Conservation (phyloP, 2,888 invertebrate species). For the Erebia aethiops region DNA sequence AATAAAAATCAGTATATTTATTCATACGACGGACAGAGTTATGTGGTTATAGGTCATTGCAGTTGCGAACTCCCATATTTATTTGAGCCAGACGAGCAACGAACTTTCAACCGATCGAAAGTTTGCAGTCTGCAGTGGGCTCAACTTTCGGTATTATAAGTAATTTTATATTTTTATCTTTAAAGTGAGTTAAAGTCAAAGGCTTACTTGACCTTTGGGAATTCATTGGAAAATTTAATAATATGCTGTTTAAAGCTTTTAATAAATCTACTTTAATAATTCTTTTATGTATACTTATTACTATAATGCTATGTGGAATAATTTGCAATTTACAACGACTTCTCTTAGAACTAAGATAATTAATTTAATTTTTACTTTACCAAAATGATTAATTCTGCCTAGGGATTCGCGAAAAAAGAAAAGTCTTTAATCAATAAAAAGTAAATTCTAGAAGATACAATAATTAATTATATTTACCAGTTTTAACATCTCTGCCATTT, state of each 20-base stretch:
- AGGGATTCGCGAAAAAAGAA: background rate
- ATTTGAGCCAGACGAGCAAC: no score
- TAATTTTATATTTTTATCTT: conserved; percentile 18
- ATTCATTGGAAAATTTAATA: conserved; percentile 10
- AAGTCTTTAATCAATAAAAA: background rate
- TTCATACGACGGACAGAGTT: background rate
- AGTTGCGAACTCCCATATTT: background rate
- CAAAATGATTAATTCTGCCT: background rate
- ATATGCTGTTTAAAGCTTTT: conserved; percentile 26
- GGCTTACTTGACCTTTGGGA: conserved; percentile 7
- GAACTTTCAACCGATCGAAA: background rate
- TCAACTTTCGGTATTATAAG: conserved; percentile 22
- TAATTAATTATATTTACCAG: no score
- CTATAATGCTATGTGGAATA: conserved; percentile 1
- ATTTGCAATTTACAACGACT: conserved; percentile 33
- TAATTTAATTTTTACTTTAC: conserved; percentile 2
- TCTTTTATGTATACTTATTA: background rate
- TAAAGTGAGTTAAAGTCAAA: conserved; percentile 2
- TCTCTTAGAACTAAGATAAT: conserved; percentile 23
- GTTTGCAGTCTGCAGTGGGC: background rate
- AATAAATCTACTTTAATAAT: conserved; percentile 2
- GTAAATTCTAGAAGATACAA: no score
- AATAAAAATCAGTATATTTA: no score
- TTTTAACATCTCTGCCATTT: no score
- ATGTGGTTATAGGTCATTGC: background rate